Evolutionary conservation across 2,888 invertebrate genomes (phyloP).

Genomic region (Lasioglossum malachurum): DNA sequence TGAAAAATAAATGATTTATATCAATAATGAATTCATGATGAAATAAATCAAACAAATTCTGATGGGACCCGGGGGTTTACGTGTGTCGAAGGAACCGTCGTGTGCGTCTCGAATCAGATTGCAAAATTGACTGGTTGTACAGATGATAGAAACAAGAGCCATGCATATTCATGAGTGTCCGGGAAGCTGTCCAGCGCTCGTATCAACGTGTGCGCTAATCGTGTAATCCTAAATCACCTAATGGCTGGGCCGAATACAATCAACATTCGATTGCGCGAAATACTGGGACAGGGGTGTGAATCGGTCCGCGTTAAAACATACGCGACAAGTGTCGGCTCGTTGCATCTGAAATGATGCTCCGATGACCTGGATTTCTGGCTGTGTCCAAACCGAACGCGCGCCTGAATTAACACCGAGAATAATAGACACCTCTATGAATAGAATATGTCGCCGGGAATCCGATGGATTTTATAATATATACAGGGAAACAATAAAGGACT

Average conservation of each 20-base stretch:
- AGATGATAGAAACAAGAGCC: constrained; percentile 38
- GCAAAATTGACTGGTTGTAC: constrained; percentile 36
- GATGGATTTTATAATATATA: constrained; percentile 3
- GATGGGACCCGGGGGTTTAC: background rate
- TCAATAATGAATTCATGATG: background rate
- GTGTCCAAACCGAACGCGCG: constrained; percentile 2
- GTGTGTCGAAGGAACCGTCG: background rate
- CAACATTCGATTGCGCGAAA: constrained; percentile 38
- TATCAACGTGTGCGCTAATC: constrained; percentile 39
- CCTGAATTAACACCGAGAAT: background rate
- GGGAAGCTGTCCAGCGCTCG: constrained; percentile 16
- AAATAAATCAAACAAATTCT: background rate
- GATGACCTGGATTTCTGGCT: constrained; percentile 4
- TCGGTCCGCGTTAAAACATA: background rate
- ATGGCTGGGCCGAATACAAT: constrained; percentile 46
- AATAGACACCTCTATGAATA: background rate
- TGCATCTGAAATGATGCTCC: constrained; percentile 7
- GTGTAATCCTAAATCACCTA: constrained; percentile 55
- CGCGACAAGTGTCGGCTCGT: constrained; percentile 8
- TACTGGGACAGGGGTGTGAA: background rate
- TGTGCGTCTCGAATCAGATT: constrained; percentile 20
- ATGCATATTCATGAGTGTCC: constrained; percentile 49
- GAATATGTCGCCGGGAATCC: background rate
- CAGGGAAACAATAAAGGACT: background rate
- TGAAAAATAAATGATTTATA: background rate